Percentiles rank a stretch among this genome's conserved stretches.
These are phyloP conservation scores for Chironomus tepperi DNA, from an alignment of 1,140 invertebrate genomes.

Conservation along the genomic window DNA sequence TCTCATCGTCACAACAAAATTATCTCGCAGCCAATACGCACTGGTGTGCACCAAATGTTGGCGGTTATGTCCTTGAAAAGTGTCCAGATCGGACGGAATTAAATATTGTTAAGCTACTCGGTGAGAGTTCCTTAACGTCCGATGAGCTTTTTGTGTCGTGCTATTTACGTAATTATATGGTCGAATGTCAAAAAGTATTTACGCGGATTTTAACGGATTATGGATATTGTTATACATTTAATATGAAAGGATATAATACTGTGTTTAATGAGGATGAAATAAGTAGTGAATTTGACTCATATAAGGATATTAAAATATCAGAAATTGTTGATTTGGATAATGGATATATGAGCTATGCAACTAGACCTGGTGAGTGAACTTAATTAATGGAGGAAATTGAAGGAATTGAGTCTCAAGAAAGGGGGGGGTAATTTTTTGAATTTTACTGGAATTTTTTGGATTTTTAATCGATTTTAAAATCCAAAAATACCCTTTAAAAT, in stretches of 20 bases:
- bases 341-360: background rate
- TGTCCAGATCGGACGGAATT: background rate
- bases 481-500: too few relatives aligned
- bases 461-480: too few relatives aligned
- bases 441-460: too few relatives aligned
- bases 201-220: background rate
- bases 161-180: background rate
- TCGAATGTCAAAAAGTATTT: background rate
- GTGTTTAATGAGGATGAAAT: background rate
- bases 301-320: background rate
- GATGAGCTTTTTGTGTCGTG: constrained; percentile 1
- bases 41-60: background rate
- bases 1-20: background rate
- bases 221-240: background rate
- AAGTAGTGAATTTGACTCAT: background rate
- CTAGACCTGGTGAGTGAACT: background rate
- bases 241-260: background rate
- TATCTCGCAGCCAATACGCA: background rate
- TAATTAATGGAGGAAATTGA: too few relatives aligned
- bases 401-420: too few relatives aligned
- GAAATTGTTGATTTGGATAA: background rate
- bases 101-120: background rate
- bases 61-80: background rate
- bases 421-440: too few relatives aligned
- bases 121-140: background rate